Base-by-base conservation (phyloP, 64 coral and sea anemone genomes). In the Porites lutea region DNA sequence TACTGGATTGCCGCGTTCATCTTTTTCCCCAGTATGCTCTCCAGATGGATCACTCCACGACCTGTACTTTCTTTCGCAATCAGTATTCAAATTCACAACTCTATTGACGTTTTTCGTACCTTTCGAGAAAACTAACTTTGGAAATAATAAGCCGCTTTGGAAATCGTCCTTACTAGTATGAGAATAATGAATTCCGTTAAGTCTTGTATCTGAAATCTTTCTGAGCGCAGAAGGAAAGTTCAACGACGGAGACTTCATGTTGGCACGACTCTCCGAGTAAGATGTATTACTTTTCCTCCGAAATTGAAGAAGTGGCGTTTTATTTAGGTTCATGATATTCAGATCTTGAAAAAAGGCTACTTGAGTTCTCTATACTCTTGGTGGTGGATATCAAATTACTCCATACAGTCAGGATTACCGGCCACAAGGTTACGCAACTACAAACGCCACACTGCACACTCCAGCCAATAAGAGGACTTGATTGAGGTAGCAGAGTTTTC, bases 41-140 rank as follows among this genome's bases (percentile, higher is more conserved):
- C 78, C 78, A 4, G 27, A 62, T 16, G 78, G 78, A 81, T 81
- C 55, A 45, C 57, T 81, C 78, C 53, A 61, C 6, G 78, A 61
- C 63, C 61, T 52, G 47, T 84, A 84, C 22, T 84, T 84, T 68
- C 63, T 84, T 63, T 69, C 81, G 20, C 81, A 52, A 10, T 4
- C 15, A 14, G 44, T 52, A 11, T 67, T 47, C 16, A 68, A 21
- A 13, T 3, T 68, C 2, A 84, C 48, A 18, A 84, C 63, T 16
- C 48, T 11, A 13, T 21, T 68, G 22, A 3, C 5, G 16, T 16
- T 49, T 68, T 19, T 68, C 47, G 37, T 4, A 20, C 46, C 45
- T 4, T 68, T 84, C 2, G 45, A 11, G 16, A 52, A 53, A 20
- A 84, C 81, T 43, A 84, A 46, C 61, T 52, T 84, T 65, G 81